Evolutionary conservation across 2,888 invertebrate species (phyloP).

Genomic region (Bibio marci): DNA sequence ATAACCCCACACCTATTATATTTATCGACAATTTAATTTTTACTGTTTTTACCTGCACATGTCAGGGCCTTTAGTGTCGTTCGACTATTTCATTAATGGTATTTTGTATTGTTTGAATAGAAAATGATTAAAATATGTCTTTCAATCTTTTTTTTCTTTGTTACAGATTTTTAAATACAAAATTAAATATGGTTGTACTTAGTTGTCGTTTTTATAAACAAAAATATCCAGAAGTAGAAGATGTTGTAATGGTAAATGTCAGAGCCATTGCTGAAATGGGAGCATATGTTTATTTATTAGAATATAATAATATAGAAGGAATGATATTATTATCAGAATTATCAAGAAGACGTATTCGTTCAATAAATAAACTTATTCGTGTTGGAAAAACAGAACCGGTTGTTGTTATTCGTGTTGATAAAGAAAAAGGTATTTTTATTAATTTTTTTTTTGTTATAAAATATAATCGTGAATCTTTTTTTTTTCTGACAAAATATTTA

Average conservation of each 20-base stretch:
- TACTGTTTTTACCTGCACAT: too few species aligned
- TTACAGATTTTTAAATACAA: too few species aligned
- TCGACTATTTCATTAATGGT: too few species aligned
- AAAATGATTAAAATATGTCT: too few species aligned
- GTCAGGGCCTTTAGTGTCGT: too few species aligned
- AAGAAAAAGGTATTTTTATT: conserved; percentile 74
- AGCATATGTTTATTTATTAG: conserved; percentile 92
- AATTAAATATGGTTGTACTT: conserved; percentile 61
- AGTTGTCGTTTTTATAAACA: conserved; percentile 95
- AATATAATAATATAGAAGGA: conserved; percentile 98
- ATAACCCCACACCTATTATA: too few species aligned
- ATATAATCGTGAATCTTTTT: neutral
- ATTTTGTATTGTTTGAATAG: too few species aligned
- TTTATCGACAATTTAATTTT: too few species aligned
- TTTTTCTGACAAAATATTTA: neutral
- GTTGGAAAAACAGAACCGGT: conserved; percentile 98
- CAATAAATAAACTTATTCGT: conserved; percentile 96
- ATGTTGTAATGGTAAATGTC: conserved; percentile 99
- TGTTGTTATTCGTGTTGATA: conserved; percentile 97
- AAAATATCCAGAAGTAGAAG: conserved; percentile 95
- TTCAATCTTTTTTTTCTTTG: too few species aligned
- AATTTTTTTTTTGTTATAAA: neutral
- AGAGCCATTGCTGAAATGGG: conserved; percentile 99
- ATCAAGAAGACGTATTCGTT: conserved; percentile 94
- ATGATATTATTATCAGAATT: conserved; percentile 98